Evolutionary conservation across 2,888 invertebrate genomes (phyloP).

Genomic region (Tetragonisca angustula): DNA sequence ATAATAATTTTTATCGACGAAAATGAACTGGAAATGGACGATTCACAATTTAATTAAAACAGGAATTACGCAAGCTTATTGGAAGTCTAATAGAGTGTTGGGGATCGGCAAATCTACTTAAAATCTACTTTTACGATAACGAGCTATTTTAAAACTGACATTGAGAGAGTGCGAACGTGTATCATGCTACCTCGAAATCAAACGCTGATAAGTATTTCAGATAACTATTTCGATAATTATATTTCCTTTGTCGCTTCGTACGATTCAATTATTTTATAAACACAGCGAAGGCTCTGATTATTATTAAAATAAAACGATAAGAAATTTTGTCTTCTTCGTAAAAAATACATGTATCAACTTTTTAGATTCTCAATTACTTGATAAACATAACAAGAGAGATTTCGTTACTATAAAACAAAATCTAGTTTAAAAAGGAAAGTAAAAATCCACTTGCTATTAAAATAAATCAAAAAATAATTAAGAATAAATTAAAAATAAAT

Average conservation of each 20-base stretch:
- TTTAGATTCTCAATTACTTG: no score
- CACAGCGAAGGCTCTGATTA: not conserved
- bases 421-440: no score
- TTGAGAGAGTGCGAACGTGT: not conserved
- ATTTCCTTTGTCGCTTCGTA: not conserved
- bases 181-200: not conserved
- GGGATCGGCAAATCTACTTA: not conserved
- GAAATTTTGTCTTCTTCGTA: not conserved
- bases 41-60: not conserved
- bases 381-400: no score
- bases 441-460: no score
- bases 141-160: slow-evolving; percentile 25
- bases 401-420: no score
- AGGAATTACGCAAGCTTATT: not conserved
- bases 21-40: not conserved
- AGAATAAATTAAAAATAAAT: no score
- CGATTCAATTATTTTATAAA: not conserved
- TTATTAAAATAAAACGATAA: not conserved
- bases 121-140: slow-evolving; percentile 19
- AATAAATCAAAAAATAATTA: no score
- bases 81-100: no score
- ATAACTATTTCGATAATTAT: not conserved
- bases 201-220: not conserved
- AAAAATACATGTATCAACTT: not conserved
- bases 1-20: not conserved